phyloP scores from a whole-genome alignment of 2,888 invertebrate species.

The Diadromus collaris region DNA sequence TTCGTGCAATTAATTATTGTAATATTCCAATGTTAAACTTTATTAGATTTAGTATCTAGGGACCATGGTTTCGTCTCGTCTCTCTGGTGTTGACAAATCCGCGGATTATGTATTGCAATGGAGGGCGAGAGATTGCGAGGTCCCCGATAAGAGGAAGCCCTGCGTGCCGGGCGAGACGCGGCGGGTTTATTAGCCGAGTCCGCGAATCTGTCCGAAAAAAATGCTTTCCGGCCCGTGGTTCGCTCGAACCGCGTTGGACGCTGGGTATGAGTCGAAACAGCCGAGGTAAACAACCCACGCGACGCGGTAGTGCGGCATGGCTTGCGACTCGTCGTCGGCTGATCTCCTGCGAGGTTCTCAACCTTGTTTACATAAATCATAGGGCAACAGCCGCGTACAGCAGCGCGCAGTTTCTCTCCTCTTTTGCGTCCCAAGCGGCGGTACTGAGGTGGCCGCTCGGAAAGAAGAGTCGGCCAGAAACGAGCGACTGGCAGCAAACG shows the following conservation, averaged over 20 bases:
- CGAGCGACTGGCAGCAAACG: conserved; percentile 32
- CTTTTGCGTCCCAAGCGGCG: conserved; percentile 36
- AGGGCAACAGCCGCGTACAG: conserved; percentile 65
- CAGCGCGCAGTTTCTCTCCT: conserved; percentile 54
- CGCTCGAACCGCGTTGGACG: conserved; percentile 24
- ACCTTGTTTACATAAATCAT: conserved; percentile 75
- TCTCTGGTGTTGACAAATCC: neutral
- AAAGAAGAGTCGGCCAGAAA: conserved; percentile 33
- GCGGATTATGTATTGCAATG: neutral
- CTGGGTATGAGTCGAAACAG: conserved; percentile 6
- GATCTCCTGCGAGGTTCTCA: conserved; percentile 71
- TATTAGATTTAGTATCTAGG: too few relatives aligned
- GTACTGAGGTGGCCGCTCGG: conserved; percentile 40
- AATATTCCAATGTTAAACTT: too few relatives aligned
- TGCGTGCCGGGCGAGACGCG: conserved; percentile 57
- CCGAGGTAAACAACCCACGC: conserved; percentile 41
- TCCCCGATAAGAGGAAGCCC: conserved; percentile 16
- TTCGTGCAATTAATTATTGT: too few relatives aligned
- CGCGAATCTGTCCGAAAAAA: conserved; percentile 34
- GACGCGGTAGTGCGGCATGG: conserved; percentile 50
- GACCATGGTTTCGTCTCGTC: neutral
- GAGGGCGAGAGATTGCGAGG: neutral
- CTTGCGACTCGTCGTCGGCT: conserved; percentile 58
- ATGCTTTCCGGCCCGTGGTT: conserved; percentile 48
- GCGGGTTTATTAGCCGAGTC: conserved; percentile 69